A percentile compares a stretch with the other conserved stretches of the same genome.
Conservation (phyloP, 1,140 invertebrate species). For the Calliphora vicina region DNA sequence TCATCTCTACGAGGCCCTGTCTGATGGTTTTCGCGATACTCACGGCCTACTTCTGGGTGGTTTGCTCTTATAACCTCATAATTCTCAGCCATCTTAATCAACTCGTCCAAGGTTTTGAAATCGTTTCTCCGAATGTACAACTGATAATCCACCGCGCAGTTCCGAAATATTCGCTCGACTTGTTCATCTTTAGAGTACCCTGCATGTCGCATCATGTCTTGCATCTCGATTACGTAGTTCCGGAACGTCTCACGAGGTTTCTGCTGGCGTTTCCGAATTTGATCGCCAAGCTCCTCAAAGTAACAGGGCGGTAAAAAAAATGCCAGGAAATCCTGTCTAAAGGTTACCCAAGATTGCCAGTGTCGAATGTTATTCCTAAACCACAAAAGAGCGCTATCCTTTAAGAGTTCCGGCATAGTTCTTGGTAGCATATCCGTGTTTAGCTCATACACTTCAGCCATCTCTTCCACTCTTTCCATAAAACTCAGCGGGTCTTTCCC, state of each 20-base stretch:
- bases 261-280: not conserved
- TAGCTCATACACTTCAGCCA: not conserved
- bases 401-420: not conserved
- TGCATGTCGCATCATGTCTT: slow-evolving; percentile 1
- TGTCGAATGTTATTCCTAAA: not conserved
- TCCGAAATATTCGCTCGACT: not conserved
- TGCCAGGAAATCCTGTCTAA: not conserved
- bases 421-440: not conserved
- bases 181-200: not conserved
- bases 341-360: not conserved
- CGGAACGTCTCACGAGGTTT: not conserved
- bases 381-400: not conserved
- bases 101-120: not conserved
- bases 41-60: too few species aligned
- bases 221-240: not conserved
- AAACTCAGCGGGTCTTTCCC: slow-evolving; percentile 58
- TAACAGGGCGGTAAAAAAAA: not conserved
- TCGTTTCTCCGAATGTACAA: not conserved
- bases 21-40: too few species aligned
- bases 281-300: not conserved
- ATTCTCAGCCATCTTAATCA: not conserved
- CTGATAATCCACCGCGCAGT: not conserved
- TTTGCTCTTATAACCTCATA: not conserved
- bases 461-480: not conserved
- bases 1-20: too few species aligned